Evolutionary conservation across 2,113 vertebrate genomes (phyloP), one percentile per base, ranked within the genome.

Genomic region (Chelonoidis abingdonii): DNA sequence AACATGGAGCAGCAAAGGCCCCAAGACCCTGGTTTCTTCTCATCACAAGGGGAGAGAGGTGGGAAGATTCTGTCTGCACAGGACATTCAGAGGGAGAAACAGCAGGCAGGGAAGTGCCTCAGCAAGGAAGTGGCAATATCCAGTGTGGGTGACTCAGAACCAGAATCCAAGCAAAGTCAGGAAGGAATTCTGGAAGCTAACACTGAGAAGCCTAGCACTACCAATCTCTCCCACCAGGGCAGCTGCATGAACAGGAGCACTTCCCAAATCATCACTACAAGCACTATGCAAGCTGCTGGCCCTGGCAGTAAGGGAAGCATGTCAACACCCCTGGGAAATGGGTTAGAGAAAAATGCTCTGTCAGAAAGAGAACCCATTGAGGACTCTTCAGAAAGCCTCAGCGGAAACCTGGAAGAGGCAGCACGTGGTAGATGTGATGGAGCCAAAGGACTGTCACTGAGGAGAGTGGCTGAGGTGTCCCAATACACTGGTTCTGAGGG

Each of bases 41-140:
- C 87, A 65, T 84, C 96, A 21, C 90, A 95, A 89, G 69, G 5
- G 47, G 86, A 91, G 21, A 89, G 0, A 80, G 80, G 80, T 13
- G 94, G 89, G 52, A 95, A 92, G 72, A 79, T 49, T 38, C 87
- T 81, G 69, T 35, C 93, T 96, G 89, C 85, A 86, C 91, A 90
- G 47, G 91, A 90, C 1, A 89, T 93, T n/a, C 93, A 92, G 69
- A 94, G 89, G 69, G 87, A 94, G 38, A 96, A 96, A 80, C 22
- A 0, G 92, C 90, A 80, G 54, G 91, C 59, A 88, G 86, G 0
- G 5, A 97, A 82, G 86, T 57, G 72, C 75, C 59, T 69, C 79
- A 69, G 59, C 59, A 44, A 6, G 5, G 97, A 95, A 52, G 72
- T 57, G 1, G 41, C 93, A 82, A 41, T 59, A 65, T 22, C 49